Base-by-base conservation (phyloP, 2,113 vertebrate species). In the Origma solitaria region DNA sequence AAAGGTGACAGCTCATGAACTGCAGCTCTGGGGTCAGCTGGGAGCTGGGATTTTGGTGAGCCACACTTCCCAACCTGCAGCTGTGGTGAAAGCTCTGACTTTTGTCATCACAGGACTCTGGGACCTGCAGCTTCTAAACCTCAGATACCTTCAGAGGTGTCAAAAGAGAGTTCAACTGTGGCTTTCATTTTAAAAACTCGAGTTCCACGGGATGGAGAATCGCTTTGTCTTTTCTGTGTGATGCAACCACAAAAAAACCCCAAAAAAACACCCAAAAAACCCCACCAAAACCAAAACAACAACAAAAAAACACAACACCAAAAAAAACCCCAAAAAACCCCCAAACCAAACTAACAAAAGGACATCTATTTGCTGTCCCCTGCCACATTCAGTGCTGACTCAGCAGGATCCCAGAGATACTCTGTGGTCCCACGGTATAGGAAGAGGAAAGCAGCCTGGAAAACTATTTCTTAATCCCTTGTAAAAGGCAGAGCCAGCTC, bases 401-500 rank as follows among this genome's bases (percentile, higher is more conserved):
- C 68, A 28, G 87, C 49, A 57, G 81, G 40, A 50, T 42, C 64
- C 83, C 88, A 77, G 56, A 60, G 27, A 20, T 6, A 5, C 19
- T 61, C 77, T 65, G 44, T 84, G 81, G 25, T 86, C 86, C 47
- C 79, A 66, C 56, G 25, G 10, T 0, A 58, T 4, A 87, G 73
- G 54, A 96, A 95, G 66, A 82, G 84, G 81, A 92, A 93, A 92
- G 66, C 81, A 94, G 84, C 40, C 78, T 77, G 78, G 84, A 86
- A 66, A 92, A 96, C 7, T 1, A 5, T 86, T 91, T 95, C 91
- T 66, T 95, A 95, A 94, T 95, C 87, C 87, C 94, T 87, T 80
- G 84, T 95, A 94, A 96, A 96, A 95, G 40, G 45, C 91, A 94
- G 66, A 89, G 89, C 93, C 91, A 96, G 87, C 89, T 90, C 58